Evolutionary conservation across 1,140 invertebrate genomes (phyloP).

Genomic region (Laupala kohalensis): DNA sequence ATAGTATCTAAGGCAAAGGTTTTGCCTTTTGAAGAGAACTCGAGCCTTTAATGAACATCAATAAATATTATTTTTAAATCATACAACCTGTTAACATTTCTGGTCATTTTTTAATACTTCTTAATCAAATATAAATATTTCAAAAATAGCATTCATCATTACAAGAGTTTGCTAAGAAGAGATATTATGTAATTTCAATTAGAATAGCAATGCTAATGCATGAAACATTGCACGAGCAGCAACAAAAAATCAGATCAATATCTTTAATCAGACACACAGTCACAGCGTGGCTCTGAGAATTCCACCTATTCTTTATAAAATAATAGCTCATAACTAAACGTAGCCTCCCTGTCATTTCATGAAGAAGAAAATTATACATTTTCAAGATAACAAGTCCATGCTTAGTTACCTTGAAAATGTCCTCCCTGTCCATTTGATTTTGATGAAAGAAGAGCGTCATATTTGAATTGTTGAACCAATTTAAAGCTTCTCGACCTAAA

Average conservation of each 20-base stretch:
- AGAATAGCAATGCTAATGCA: no score
- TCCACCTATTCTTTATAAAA: no score
- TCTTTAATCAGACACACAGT: no score
- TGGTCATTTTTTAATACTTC: background rate
- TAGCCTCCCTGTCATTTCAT: no score
- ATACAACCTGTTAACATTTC: background rate
- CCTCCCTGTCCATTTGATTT: constrained; percentile 39
- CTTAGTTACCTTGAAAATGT: no score
- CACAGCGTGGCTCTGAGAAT: no score
- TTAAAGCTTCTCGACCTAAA: constrained; percentile 48
- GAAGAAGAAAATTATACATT: no score
- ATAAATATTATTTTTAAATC: background rate
- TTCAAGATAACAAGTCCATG: no score
- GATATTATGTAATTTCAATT: background rate
- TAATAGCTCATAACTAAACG: no score
- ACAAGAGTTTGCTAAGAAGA: background rate
- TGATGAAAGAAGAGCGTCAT: constrained; percentile 53
- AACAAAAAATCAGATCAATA: no score
- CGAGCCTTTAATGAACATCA: constrained; percentile 1
- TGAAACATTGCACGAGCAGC: no score
- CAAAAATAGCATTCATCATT: background rate
- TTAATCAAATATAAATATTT: background rate
- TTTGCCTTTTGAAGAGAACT: constrained; percentile 18
- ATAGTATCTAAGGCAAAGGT: constrained; percentile 17
- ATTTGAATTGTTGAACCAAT: constrained; percentile 53